Evolutionary conservation across 2,888 invertebrate genomes (phyloP).

Genomic region (Mythimna albipuncta): DNA sequence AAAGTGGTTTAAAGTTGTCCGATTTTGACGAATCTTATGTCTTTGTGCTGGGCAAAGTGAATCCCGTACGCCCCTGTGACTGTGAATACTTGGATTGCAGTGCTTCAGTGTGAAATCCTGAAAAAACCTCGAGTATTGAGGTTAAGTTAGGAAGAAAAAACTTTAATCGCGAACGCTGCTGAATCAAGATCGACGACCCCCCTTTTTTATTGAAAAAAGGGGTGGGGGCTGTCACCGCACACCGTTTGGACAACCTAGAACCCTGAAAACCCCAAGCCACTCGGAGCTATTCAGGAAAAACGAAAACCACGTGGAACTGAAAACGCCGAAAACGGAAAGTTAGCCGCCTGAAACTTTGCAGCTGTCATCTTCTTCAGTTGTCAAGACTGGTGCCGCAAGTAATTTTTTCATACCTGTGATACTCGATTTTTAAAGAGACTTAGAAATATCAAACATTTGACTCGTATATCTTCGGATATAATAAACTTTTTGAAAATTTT

Average conservation of each 20-base stretch:
- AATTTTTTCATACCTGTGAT: neutral
- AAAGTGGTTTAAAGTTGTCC: too few species aligned
- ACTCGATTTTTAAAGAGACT: neutral
- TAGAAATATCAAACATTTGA: neutral
- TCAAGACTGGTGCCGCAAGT: neutral
- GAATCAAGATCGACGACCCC: neutral
- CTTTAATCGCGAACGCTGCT: neutral
- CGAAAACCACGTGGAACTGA: too few species aligned
- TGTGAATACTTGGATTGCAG: neutral
- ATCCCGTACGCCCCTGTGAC: neutral
- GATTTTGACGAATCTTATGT: too few species aligned
- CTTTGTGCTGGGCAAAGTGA: too few species aligned
- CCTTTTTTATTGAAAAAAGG: neutral
- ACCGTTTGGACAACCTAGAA: neutral
- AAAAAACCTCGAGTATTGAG: neutral
- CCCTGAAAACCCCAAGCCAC: neutral
- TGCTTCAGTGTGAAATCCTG: neutral
- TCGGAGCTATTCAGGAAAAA: neutral
- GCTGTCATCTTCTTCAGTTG: neutral
- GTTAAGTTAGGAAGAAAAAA: neutral
- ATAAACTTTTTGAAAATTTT: neutral
- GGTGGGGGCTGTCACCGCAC: neutral
- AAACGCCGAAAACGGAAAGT: neutral
- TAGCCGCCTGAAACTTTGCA: neutral
- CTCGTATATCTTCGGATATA: neutral